Evolutionary conservation across 2,113 vertebrate genomes (phyloP).

Genomic region (Hylia prasina): DNA sequence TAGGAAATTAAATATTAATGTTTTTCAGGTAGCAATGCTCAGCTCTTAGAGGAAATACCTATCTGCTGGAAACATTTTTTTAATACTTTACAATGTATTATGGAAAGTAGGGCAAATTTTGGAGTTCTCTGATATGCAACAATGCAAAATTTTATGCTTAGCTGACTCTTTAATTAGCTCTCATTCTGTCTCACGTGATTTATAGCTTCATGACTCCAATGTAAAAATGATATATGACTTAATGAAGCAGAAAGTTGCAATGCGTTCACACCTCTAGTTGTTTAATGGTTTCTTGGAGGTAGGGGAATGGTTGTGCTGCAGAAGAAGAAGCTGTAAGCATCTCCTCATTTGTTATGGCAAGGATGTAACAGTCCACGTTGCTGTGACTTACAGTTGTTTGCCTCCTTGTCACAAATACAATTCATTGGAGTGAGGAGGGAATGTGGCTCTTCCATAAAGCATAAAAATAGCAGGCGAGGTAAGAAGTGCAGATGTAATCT

Average conservation of each 20-base stretch:
- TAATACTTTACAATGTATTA: slow-evolving; percentile 43
- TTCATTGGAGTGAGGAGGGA: neutral
- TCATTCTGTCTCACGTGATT: slow-evolving; percentile 87
- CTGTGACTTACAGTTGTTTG: neutral
- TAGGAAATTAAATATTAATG: neutral
- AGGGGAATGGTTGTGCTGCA: neutral
- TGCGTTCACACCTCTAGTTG: slow-evolving; percentile 31
- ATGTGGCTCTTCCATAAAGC: neutral
- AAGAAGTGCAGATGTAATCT: neutral
- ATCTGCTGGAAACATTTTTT: slow-evolving; percentile 45
- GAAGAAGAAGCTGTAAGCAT: neutral
- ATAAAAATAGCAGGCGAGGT: neutral
- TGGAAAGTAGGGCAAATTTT: slow-evolving; percentile 37
- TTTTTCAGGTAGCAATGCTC: neutral
- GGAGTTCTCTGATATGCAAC: slow-evolving; percentile 4
- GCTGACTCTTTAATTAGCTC: slow-evolving; percentile 81
- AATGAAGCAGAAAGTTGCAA: slow-evolving; percentile 59
- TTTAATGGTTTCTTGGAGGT: slow-evolving; percentile 18
- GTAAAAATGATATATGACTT: slow-evolving; percentile 76
- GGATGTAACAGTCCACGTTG: neutral
- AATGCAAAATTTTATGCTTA: slow-evolving; percentile 70
- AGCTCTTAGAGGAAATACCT: neutral
- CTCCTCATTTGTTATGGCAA: slow-evolving; percentile 15
- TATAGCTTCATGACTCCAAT: slow-evolving; percentile 68
- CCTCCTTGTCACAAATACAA: neutral